Conservation (phyloP, 2,888 invertebrate species). For the Netelia fuscicornis region DNA sequence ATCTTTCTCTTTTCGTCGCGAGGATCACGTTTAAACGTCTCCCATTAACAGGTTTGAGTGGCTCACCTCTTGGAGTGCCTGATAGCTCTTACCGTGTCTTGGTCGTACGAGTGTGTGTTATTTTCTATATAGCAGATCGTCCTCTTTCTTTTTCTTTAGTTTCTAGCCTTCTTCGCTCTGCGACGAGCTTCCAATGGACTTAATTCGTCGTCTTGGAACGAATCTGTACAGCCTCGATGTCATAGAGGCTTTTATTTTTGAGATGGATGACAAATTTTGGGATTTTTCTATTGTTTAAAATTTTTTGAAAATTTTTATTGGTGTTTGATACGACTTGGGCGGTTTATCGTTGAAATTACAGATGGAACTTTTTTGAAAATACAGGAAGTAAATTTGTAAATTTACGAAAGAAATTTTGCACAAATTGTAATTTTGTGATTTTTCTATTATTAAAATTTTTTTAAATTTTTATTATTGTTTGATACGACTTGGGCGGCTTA, state of each 20-base stretch:
- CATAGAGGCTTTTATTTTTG: conserved; percentile 6
- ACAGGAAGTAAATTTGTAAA: too few species aligned
- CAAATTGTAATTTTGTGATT: too few species aligned
- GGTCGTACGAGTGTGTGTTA: background rate
- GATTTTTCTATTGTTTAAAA: background rate
- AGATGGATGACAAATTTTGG: background rate
- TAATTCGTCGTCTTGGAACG: background rate
- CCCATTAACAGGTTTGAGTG: conserved; percentile 43
- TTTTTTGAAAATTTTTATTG: background rate
- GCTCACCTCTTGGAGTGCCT: conserved; percentile 1
- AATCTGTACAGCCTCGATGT: background rate
- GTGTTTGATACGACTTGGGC: too few species aligned
- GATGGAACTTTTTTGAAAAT: too few species aligned
- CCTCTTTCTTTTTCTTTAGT: background rate
- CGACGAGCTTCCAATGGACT: background rate
- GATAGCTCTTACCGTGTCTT: background rate
- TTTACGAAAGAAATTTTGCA: too few species aligned
- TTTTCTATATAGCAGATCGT: background rate
- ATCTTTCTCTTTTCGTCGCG: background rate
- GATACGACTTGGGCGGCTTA: background rate
- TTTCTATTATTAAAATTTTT: too few species aligned
- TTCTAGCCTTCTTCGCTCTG: background rate
- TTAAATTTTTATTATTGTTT: background rate
- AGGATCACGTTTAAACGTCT: conserved; percentile 39
- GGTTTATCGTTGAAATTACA: too few species aligned